phyloP scores from a whole-genome alignment of 2,113 vertebrate genomes.

The Onychorhynchus coronatus region DNA sequence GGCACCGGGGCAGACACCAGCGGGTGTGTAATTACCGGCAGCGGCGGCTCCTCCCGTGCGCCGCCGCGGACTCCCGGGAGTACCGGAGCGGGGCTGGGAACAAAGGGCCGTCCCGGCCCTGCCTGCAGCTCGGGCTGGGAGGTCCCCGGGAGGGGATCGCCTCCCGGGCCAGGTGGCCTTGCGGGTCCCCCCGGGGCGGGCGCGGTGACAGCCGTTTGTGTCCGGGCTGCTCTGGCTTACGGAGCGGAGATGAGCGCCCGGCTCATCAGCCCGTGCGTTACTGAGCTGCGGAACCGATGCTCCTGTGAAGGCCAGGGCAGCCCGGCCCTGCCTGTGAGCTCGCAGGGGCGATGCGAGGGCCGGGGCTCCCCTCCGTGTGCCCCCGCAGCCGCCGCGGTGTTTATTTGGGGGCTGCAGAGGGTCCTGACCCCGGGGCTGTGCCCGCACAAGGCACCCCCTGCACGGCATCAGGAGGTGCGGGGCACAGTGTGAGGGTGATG shows the following conservation, averaged over 20 bases:
- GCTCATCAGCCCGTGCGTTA: neutral
- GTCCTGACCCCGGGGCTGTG: neutral
- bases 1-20: neutral
- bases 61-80: no score
- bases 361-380: neutral
- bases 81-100: neutral
- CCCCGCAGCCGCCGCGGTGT: no score
- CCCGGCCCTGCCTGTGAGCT: no score
- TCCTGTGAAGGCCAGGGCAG: no score
- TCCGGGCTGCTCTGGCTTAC: accelerated
- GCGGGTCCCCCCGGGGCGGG: accelerated
- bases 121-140: neutral
- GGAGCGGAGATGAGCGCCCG: accelerated
- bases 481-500: accelerated
- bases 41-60: neutral
- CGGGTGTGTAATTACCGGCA: neutral
- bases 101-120: neutral
- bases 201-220: accelerated
- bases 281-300: accelerated
- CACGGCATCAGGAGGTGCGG: accelerated
- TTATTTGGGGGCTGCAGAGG: neutral
- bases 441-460: accelerated
- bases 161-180: accelerated
- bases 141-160: neutral
- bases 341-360: no score